Percentiles rank a stretch among this genome's conserved stretches.
Conservation (phyloP, 2,113 vertebrate genomes). For the Trogon melanurus region DNA sequence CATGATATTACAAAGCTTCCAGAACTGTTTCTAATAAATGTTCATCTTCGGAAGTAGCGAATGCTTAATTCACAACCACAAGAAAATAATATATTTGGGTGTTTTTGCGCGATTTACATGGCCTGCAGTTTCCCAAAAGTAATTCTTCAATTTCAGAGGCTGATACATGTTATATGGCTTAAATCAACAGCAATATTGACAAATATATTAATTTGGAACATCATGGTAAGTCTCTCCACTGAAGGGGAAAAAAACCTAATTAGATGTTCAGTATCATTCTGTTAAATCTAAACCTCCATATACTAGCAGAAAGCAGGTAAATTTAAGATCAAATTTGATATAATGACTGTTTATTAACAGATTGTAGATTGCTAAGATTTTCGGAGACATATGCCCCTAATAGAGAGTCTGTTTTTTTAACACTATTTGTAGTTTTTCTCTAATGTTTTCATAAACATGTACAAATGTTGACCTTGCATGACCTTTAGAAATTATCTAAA, state of each 20-base stretch:
- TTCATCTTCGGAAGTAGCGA: neutral
- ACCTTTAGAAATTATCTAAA: neutral
- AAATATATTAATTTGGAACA: constrained; percentile 22
- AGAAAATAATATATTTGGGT: neutral
- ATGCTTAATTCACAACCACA: neutral
- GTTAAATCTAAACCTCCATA: neutral
- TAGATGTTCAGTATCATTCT: neutral
- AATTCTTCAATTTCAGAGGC: neutral
- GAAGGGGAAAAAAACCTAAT: constrained; percentile 29
- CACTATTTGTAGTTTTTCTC: neutral
- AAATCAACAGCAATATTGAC: neutral
- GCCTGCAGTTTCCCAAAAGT: neutral
- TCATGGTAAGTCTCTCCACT: neutral
- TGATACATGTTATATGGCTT: neutral
- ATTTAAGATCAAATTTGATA: neutral
- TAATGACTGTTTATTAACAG: neutral
- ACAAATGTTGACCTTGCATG: neutral
- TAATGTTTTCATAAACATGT: neutral
- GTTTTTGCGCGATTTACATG: neutral
- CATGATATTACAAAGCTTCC: neutral
- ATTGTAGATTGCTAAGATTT: neutral
- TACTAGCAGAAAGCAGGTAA: neutral
- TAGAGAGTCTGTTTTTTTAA: neutral
- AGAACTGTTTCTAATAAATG: neutral
- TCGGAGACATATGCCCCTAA: neutral